phyloP scores from a whole-genome alignment of 2,888 invertebrate genomes.

The Pandemis cinnamomeana region DNA sequence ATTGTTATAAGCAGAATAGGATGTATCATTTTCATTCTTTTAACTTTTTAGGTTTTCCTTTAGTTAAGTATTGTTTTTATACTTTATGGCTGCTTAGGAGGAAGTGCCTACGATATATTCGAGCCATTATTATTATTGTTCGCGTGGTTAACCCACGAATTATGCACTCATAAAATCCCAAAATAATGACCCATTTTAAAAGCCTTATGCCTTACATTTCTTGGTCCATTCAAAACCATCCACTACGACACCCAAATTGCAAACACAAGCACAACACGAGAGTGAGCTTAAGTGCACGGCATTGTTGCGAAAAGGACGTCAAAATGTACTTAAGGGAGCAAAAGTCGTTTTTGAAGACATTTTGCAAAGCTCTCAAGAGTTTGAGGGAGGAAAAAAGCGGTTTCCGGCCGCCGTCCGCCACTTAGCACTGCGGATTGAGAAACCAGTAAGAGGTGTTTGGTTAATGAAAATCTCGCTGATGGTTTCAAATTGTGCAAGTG shows the following conservation, averaged over 20 bases:
- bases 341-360: slow-evolving; percentile 78
- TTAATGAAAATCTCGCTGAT: slow-evolving; percentile 32
- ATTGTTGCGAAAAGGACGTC: slow-evolving; percentile 68
- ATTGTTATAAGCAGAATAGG: no score
- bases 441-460: slow-evolving; percentile 29
- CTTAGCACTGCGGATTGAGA: slow-evolving; percentile 67
- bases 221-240: slow-evolving; percentile 32
- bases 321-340: slow-evolving; percentile 75
- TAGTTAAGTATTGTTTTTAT: no score
- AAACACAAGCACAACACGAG: slow-evolving; percentile 44
- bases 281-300: slow-evolving; percentile 60
- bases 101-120: not conserved
- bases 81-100: no score
- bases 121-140: not conserved
- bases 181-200: not conserved
- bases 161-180: not conserved
- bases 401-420: slow-evolving; percentile 73
- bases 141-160: not conserved
- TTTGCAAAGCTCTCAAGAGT: slow-evolving; percentile 78
- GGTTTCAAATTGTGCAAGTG: slow-evolving; percentile 10
- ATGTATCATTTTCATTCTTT: no score
- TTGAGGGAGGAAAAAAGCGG: slow-evolving; percentile 71
- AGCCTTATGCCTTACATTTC: not conserved
- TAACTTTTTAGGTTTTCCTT: no score
- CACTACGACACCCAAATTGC: slow-evolving; percentile 43